Evolutionary conservation across 2,113 vertebrate species (phyloP).

Genomic region (Cavia porcellus): DNA sequence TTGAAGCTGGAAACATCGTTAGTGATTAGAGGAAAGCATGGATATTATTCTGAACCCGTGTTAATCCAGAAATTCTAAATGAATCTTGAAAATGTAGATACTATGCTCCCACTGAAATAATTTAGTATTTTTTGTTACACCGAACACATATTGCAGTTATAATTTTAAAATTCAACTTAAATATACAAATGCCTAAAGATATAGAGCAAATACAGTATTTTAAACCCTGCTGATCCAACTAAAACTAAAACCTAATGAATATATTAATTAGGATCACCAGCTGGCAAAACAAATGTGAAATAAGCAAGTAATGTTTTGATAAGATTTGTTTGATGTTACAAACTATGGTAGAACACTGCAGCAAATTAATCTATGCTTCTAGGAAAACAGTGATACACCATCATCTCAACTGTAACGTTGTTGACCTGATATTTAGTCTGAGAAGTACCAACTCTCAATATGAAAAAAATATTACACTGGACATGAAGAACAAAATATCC

Average conservation of each 20-base stretch:
- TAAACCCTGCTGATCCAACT: neutral
- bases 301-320: neutral
- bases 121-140: neutral
- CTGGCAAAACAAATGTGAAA: neutral
- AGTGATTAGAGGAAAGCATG: neutral
- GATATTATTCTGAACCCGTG: too few species aligned
- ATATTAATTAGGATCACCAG: neutral
- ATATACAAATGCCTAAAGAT: neutral
- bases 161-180: conserved; percentile 20
- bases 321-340: neutral
- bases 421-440: neutral
- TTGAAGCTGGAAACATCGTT: neutral
- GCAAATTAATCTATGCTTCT: neutral
- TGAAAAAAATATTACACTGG: neutral
- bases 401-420: neutral
- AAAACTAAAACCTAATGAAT: neutral
- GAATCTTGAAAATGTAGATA: neutral
- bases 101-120: neutral
- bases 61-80: neutral
- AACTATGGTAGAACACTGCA: neutral
- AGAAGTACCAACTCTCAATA: neutral
- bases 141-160: neutral
- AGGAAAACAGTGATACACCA: neutral
- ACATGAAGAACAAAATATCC: neutral
- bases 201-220: neutral